A percentile compares a stretch with the other conserved stretches of the same genome.
Conservation (phyloP, 2,113 vertebrate species). For the Cynoglossus semilaevis region DNA sequence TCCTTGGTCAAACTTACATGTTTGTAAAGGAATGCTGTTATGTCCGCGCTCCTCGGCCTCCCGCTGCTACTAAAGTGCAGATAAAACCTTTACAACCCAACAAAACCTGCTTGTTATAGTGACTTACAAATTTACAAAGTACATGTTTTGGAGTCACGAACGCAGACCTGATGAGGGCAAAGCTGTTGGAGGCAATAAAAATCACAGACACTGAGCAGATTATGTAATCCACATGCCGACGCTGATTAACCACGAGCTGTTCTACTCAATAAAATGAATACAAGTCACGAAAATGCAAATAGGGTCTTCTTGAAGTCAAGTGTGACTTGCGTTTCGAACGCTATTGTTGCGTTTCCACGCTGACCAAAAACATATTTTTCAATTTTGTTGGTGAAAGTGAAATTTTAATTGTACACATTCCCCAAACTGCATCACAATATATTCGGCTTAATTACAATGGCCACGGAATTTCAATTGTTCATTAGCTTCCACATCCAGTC, state of each 20-base stretch:
- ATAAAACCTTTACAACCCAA: slow-evolving; percentile 79
- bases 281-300: slow-evolving; percentile 54
- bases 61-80: slow-evolving; percentile 76
- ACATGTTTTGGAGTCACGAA: slow-evolving; percentile 80
- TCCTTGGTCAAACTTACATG: slow-evolving; percentile 76
- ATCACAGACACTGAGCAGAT: slow-evolving; percentile 51
- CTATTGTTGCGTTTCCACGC: slow-evolving; percentile 4
- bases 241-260: slow-evolving; percentile 52
- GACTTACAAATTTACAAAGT: slow-evolving; percentile 75
- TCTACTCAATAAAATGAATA: slow-evolving; percentile 60
- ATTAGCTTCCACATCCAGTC: slow-evolving; percentile 15
- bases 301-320: background rate
- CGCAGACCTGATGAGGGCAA: slow-evolving; percentile 64
- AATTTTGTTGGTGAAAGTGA: slow-evolving; percentile 12
- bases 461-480: slow-evolving; percentile 8
- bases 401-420: slow-evolving; percentile 11
- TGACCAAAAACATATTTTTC: slow-evolving; percentile 6
- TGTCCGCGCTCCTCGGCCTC: slow-evolving; percentile 68
- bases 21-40: slow-evolving; percentile 77
- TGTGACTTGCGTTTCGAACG: background rate
- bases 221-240: slow-evolving; percentile 50
- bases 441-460: slow-evolving; percentile 3
- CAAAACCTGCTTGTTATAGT: slow-evolving; percentile 77
- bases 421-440: slow-evolving; percentile 12
- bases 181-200: slow-evolving; percentile 59